Base-by-base conservation (phyloP, 1,140 invertebrate genomes). In the Drosophila murphyi region DNA sequence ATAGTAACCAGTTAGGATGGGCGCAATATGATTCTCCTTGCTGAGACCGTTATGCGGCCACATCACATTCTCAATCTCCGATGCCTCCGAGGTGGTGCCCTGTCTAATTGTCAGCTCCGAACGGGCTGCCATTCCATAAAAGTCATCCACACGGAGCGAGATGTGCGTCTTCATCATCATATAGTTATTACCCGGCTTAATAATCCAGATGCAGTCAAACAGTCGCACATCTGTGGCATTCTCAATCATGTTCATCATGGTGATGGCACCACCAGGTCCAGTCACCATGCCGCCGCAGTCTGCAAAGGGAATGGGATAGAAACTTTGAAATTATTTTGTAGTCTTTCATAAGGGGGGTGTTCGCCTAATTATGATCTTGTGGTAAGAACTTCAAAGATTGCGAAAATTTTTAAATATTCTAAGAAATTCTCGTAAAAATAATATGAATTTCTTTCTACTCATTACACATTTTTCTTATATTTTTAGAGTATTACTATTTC, bases 221-320 rank as follows among this genome's bases (percentile, higher is more conserved):
- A 88, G 76, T 2, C 89, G 70, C 0, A 93, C 93, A 81, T 94
- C 94, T 0, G 93, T 93, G 2, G 93, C 94, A 67, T 94, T 94
- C 50, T 93, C 93, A 5, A 95, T 94, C 95, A 96, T 96, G 76
- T 96, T 95, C 94, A 96, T 95, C 96, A 96, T 96, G 5, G 96
- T 96, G 31, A 96, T 96, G 7, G 95, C 94, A 0, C 96, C 96
- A 3, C 96, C 96, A 10, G 95, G 93, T 82, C 96, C 96, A 52
- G 95, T 95, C 3, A 96, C 96, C 83, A 95, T 95, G 55, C 96
- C 96, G 12, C 96, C 96, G 75, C 96, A 96, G 89, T 96, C 95
- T 92, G 31, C 1, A 20, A 2, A 72, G 20, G 20, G 12, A 12
- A 43, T 43, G 5, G 5, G 31, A 39, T 3, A 2, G n/a, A 43